Evolutionary conservation across 2,113 vertebrate species (phyloP).

Genomic region (Pterophyllum scalare): DNA sequence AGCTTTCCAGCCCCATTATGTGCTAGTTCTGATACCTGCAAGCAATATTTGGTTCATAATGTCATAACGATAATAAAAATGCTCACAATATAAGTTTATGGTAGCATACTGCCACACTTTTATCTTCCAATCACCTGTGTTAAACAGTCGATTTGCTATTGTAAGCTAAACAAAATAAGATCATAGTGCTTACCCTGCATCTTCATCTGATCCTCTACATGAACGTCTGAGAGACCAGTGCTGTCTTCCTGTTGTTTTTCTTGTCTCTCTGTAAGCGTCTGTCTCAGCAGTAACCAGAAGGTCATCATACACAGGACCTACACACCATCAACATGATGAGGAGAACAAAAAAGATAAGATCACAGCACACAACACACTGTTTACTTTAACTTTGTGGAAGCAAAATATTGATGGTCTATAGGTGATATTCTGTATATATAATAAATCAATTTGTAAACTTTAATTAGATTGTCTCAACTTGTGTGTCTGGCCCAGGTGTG

Average conservation of each 20-base stretch:
- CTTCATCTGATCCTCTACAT: conserved; percentile 81
- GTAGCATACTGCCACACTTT: too few relatives aligned
- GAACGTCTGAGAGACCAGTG: conserved; percentile 87
- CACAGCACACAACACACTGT: neutral
- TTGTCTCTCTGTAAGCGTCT: conserved; percentile 91
- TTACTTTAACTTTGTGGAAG: conserved; percentile 3
- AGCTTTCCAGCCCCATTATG: neutral
- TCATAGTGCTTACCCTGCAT: conserved; percentile 84
- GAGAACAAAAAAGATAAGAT: neutral
- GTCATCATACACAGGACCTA: conserved; percentile 94
- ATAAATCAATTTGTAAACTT: conserved; percentile 29
- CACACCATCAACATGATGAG: conserved; percentile 24
- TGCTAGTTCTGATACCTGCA: neutral
- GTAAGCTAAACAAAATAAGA: neutral
- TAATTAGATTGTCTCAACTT: conserved; percentile 11
- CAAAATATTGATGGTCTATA: neutral
- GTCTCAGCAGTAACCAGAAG: conserved; percentile 96
- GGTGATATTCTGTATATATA: neutral
- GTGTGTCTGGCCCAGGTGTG: neutral
- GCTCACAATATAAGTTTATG: neutral
- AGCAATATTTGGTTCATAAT: neutral
- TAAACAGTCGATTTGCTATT: neutral
- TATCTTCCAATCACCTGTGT: neutral
- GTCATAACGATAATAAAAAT: neutral
- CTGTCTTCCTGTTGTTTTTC: conserved; percentile 82